Evolutionary conservation across 2,797 vertebrate genomes (phyloP).

Genomic region (Channa striata): DNA sequence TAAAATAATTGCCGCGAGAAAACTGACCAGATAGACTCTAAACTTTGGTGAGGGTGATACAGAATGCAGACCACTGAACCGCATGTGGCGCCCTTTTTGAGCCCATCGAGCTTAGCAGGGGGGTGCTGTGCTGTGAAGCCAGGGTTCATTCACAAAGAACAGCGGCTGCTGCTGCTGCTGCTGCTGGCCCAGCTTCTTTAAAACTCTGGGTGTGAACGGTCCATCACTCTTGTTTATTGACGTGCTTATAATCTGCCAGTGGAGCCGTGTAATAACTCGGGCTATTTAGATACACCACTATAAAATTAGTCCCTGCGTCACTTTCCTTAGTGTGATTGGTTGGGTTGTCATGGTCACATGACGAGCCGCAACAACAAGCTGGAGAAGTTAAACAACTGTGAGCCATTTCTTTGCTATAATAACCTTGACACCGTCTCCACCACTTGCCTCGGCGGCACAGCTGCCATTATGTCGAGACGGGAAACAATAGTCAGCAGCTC

Average conservation of each 20-base stretch:
- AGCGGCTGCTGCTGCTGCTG: neutral
- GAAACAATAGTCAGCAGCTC: neutral
- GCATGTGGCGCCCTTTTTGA: neutral
- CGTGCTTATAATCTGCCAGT: no score
- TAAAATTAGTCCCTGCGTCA: neutral
- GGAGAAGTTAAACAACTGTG: neutral
- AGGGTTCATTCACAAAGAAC: neutral
- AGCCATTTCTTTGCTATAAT: neutral
- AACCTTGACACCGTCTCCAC: neutral
- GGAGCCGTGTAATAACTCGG: neutral
- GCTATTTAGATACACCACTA: neutral
- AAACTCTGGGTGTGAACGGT: neutral
- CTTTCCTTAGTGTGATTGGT: neutral
- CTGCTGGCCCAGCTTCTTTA: neutral
- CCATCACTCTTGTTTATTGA: neutral
- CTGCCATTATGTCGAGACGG: neutral
- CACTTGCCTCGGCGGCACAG: neutral
- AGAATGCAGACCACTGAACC: neutral
- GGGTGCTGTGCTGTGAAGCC: neutral
- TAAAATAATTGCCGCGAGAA: neutral
- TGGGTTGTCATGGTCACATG: constrained; percentile 8
- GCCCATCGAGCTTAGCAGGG: neutral
- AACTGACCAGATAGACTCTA: neutral
- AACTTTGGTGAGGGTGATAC: neutral
- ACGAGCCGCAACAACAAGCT: neutral